Evolutionary conservation across 2,113 vertebrate species (phyloP).

Genomic region (Melozone crissalis): DNA sequence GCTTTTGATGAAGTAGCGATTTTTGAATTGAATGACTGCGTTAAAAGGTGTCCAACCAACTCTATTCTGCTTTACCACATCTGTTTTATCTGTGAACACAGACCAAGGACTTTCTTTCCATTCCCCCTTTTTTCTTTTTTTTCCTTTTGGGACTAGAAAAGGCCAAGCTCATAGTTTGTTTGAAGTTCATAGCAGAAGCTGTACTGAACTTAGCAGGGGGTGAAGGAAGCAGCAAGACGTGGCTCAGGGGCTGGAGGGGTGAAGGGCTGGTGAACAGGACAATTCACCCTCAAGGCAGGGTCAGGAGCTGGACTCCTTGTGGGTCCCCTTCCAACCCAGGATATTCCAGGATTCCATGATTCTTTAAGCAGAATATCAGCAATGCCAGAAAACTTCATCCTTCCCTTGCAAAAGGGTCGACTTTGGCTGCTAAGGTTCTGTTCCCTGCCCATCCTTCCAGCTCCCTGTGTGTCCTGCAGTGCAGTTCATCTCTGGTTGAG

Average conservation of each 20-base stretch:
- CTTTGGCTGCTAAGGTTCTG: background rate
- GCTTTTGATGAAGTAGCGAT: background rate
- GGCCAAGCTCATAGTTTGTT: background rate
- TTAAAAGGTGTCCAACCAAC: background rate
- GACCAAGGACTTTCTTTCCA: background rate
- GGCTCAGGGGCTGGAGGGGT: background rate
- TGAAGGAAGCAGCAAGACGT: fast-evolving
- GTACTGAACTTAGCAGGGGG: background rate
- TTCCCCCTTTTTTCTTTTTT: background rate
- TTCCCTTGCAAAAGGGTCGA: background rate
- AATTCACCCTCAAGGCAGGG: background rate
- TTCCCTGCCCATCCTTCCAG: background rate
- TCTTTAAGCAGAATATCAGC: background rate
- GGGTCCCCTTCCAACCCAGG: background rate
- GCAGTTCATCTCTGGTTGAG: background rate
- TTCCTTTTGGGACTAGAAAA: background rate
- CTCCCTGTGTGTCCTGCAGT: background rate
- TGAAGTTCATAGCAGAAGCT: background rate
- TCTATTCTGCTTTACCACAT: background rate
- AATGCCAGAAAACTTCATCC: fast-evolving
- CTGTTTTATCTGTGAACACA: background rate
- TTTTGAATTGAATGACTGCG: background rate
- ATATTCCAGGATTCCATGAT: fast-evolving
- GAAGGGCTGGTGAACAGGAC: background rate
- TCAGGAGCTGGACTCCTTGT: background rate